Percentiles rank a stretch among this genome's conserved stretches.
Evolutionary conservation across 2,113 vertebrate genomes (phyloP).

Genomic region (Etia nguti): DNA sequence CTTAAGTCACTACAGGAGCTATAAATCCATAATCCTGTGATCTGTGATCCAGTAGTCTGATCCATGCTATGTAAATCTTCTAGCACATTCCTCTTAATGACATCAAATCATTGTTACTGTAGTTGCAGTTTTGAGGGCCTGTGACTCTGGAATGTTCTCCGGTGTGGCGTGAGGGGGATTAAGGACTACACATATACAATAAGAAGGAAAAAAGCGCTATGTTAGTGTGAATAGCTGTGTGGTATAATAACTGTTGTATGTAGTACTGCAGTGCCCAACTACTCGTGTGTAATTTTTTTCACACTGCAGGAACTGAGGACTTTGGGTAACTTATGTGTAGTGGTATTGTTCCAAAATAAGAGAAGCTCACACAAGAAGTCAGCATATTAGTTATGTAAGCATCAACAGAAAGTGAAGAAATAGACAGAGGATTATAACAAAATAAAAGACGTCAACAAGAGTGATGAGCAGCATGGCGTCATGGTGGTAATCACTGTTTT

Average conservation of each 20-base stretch:
- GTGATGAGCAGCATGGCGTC: not conserved
- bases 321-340: not conserved
- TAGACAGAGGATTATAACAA: not conserved
- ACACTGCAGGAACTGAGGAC: not conserved
- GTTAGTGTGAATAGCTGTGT: not conserved
- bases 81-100: not conserved
- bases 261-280: rapidly evolving
- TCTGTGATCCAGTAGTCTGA: not conserved
- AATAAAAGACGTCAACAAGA: not conserved
- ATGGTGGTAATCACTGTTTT: not conserved
- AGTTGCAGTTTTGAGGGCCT: not conserved
- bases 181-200: not conserved
- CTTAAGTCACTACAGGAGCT: not conserved
- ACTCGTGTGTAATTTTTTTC: no score
- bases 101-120: not conserved
- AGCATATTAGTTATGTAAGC: not conserved
- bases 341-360: not conserved
- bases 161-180: not conserved
- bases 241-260: not conserved
- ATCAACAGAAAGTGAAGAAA: not conserved
- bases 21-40: not conserved
- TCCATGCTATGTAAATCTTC: not conserved
- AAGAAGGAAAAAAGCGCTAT: not conserved
- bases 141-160: not conserved
- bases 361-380: not conserved